These are phyloP conservation scores for Tetragnatha versicolor DNA, from an alignment of 1,140 invertebrate species.

Conservation along the genomic window DNA sequence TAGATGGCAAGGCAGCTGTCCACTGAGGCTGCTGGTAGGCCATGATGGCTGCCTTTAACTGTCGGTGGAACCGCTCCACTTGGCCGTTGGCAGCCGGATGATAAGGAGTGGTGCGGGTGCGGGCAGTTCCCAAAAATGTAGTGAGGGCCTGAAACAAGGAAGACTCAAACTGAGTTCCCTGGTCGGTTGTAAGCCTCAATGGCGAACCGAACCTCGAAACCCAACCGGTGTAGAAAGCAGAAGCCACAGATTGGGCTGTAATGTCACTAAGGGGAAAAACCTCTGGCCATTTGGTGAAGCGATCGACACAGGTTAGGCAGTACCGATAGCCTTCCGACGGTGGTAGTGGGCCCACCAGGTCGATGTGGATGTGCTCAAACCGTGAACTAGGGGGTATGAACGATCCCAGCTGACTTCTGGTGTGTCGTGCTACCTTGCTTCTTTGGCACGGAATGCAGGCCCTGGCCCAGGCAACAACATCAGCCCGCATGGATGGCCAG, in stretches of 20 bases:
- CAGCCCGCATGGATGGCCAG: background rate
- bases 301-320: conserved; percentile 4
- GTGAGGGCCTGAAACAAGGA: background rate
- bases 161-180: background rate
- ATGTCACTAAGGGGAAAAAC: conserved; percentile 60
- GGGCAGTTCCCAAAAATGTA: background rate
- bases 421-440: background rate
- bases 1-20: background rate
- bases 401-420: background rate
- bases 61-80: conserved; percentile 63
- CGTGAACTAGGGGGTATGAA: too few relatives aligned
- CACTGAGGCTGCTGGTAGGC: background rate
- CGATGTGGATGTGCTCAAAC: background rate
- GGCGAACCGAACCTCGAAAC: background rate
- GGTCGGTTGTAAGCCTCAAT: background rate
- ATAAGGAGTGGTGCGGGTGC: background rate
- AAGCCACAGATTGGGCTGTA: background rate
- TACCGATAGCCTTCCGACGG: background rate
- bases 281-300: conserved; percentile 58
- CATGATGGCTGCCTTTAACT: conserved; percentile 61
- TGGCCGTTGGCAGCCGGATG: conserved; percentile 62
- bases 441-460: background rate
- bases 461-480: background rate
- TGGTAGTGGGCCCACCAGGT: background rate
- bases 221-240: background rate